Base-by-base conservation (phyloP, 2,113 vertebrate species). In the Salvelinus alpinus region DNA sequence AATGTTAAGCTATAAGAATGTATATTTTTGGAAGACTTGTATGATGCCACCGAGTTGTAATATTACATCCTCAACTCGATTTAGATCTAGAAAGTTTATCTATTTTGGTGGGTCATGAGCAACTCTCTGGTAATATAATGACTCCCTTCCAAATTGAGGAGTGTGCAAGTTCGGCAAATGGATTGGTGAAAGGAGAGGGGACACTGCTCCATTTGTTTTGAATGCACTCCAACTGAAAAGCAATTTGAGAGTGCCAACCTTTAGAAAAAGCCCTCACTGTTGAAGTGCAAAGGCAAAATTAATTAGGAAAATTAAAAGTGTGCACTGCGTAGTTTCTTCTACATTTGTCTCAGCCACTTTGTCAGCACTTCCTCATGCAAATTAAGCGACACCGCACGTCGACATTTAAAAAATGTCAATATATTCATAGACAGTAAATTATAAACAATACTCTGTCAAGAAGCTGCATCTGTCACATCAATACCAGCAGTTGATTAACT, bases 241-340 rank as follows among this genome's bases (percentile, higher is more conserved):
- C 83, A 88, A 89, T 91, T 90, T 89, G 79, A 87, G 81, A 74
- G 77, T 84, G 80, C 29, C 71, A 82, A 65, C 82, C 82, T 86
- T 91, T 89, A 85, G 77, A 88, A 87, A 85, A 60, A 82, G 70
- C 79, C 79, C 82, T 86, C 74, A 60, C 72, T 44, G 82, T 59
- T 88, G 82, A 89, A 92, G 88, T 86, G 78, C 84, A 88, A 88
- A 89, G 74, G 57, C 62, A 88, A 89, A 79, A 72, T 83, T 89
- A 86, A 92, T 91, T 88, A 89, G 76, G 78, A 84, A 85, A 90
- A 89, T 78, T 71, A 90, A 88, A 84, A 90, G 87, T 85, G 85
- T 79, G 74, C 78, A 59, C 78, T 66, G 31, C 38, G 51, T 74
- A 78, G 73, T 86, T 85, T 85, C 70, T 71, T 87, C 78, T 70